phyloP scores from a whole-genome alignment of 2,888 invertebrate species.

The Panopea generosa region DNA sequence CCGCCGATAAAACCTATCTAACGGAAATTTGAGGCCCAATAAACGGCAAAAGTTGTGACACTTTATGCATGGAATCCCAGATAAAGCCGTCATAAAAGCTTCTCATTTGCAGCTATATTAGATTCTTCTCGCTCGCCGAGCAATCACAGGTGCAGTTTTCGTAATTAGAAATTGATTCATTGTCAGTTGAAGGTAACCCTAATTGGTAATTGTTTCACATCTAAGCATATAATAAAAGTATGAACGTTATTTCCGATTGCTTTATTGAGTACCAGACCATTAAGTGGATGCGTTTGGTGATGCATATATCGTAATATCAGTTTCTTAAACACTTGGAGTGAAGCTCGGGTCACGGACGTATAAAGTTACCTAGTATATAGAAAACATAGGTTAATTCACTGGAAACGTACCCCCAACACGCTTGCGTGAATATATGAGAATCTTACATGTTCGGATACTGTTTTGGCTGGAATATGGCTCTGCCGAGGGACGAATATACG shows the following conservation, averaged over 20 bases:
- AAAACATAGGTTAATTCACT: no score
- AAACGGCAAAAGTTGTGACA: constrained; percentile 51
- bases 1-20: constrained; percentile 43
- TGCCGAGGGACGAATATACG: no score
- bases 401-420: no score
- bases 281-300: no score
- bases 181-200: constrained; percentile 7
- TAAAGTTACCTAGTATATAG: no score
- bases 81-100: constrained; percentile 39
- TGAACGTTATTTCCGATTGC: neutral
- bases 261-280: no score
- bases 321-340: no score
- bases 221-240: neutral
- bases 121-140: neutral
- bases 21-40: constrained; percentile 45
- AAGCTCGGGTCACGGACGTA: no score
- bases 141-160: constrained; percentile 20
- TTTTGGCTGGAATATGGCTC: no score
- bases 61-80: constrained; percentile 41
- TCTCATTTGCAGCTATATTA: constrained; percentile 29
- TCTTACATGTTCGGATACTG: no score
- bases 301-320: no score
- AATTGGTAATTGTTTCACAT: constrained; percentile 7
- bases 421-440: no score
- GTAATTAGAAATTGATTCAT: constrained; percentile 50